phyloP scores from a whole-genome alignment of 2,797 vertebrate genomes.

The Hoplostethus atlanticus region DNA sequence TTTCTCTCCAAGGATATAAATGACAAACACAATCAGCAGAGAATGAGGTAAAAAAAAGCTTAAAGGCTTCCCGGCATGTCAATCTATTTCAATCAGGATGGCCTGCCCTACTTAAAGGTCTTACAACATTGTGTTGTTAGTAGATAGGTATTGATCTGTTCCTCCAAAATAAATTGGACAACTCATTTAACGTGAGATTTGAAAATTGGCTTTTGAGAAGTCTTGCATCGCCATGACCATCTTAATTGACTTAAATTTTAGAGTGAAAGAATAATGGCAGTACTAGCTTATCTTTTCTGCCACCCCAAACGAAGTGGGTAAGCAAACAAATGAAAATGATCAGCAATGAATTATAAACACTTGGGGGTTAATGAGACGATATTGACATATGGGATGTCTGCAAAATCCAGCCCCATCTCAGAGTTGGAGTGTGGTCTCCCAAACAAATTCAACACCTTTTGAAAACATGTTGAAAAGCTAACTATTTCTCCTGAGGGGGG shows the following conservation, averaged over 20 bases:
- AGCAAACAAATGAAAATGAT: conserved; percentile 29
- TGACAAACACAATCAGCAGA: conserved; percentile 53
- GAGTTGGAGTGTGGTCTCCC: neutral
- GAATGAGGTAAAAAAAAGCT: conserved; percentile 34
- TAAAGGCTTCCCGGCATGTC: conserved; percentile 28
- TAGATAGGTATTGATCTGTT: conserved; percentile 54
- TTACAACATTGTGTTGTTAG: conserved; percentile 37
- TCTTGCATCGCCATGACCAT: conserved; percentile 11
- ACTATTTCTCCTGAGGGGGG: neutral
- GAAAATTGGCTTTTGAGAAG: conserved; percentile 45
- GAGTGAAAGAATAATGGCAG: conserved; percentile 22
- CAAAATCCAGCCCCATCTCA: neutral
- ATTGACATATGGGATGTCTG: neutral
- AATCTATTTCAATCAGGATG: conserved; percentile 33
- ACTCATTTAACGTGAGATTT: conserved; percentile 43
- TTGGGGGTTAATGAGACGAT: neutral
- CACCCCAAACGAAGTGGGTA: conserved; percentile 15
- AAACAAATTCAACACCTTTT: conserved; percentile 31
- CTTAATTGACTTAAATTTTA: conserved; percentile 41
- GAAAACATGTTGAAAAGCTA: conserved; percentile 19
- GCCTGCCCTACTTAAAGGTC: conserved; percentile 47
- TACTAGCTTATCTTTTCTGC: conserved; percentile 16
- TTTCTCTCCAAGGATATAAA: conserved; percentile 39
- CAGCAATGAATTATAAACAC: neutral
- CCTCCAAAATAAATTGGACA: conserved; percentile 44